Evolutionary conservation across 2,797 vertebrate species (phyloP).

Genomic region (Phrynocephalus forsythii): DNA sequence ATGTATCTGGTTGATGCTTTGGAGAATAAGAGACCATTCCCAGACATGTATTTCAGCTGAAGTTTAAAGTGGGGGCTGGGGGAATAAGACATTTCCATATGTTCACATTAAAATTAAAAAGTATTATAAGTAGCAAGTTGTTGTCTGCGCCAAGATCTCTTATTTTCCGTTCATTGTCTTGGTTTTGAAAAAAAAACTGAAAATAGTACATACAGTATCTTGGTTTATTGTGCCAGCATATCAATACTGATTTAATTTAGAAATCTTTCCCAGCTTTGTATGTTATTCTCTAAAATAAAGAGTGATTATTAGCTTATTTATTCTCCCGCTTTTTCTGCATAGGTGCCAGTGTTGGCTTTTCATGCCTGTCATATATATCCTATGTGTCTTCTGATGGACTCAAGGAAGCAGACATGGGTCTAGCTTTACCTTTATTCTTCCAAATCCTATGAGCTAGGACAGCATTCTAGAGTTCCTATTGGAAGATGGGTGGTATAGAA

Average conservation of each 20-base stretch:
- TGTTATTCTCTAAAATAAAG: background rate
- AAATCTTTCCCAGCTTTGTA: background rate
- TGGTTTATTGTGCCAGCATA: background rate
- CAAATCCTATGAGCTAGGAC: background rate
- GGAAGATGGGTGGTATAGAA: no score
- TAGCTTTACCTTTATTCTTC: background rate
- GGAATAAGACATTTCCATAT: background rate
- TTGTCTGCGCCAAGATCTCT: background rate
- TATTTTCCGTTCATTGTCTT: background rate
- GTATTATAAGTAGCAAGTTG: background rate
- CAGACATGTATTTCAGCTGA: no score
- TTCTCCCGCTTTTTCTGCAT: no score
- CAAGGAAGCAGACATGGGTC: background rate
- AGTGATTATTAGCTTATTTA: background rate
- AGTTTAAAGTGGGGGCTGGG: background rate
- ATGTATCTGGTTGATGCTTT: no score
- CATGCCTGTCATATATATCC: no score
- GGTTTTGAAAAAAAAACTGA: background rate
- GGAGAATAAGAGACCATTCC: no score
- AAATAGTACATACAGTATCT: background rate
- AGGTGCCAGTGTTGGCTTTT: no score
- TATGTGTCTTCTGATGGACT: background rate
- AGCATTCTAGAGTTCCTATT: no score
- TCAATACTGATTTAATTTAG: background rate
- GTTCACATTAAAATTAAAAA: background rate